Evolutionary conservation across 1,140 invertebrate species (phyloP), one percentile per base, ranked within the genome.

Genomic region (Bombus fervidus): DNA sequence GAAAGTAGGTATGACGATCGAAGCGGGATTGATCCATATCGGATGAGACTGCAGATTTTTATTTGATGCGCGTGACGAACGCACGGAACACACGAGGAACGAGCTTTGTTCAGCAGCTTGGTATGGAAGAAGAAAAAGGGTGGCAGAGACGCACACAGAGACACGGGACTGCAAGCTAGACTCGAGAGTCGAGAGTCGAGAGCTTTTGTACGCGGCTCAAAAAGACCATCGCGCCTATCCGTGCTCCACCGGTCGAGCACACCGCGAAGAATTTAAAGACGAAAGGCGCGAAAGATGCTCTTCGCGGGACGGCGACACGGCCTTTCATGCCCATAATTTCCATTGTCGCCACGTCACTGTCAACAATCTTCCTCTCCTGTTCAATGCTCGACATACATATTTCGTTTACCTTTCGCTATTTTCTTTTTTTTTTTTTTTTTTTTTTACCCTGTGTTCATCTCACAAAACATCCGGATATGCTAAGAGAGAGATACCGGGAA

Each of bases 161-260:
- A 57, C 25, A 80, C 28, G 28, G 0, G 78, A 74, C 62, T 74
- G 68, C 68, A 87, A 81, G 79, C 69, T 75, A 90, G 88, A 85
- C 87, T 91, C 81, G 82, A 86, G 84, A 90, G 87, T 91, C 81
- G 82, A 86, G 84, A 90, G 87, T 87, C 71, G 83, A 85, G 83
- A 88, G 92, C 91, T 92, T 92, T 92, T 86, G 87, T 89, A 85
- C 85, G 84, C 75, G 86, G 72, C 89, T 88, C 76, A 85, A 91
- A 90, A 89, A 92, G 91, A 92, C 85, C 83, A 91, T 88, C 89
- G 81, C 68, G 82, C 68, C 76, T 83, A 89, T 76, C 83, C 79
- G 81, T 69, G 79, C 82, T 89, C 75, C 76, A 57, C 66, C 73
- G 69, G 77, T 84, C 83, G 86, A 83, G 85, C 83, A 85, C 64